Percentiles rank a stretch among this genome's conserved stretches.
These are phyloP conservation scores for Daboia siamensis DNA, from an alignment of 2,113 vertebrate species.

Conservation along the genomic window DNA sequence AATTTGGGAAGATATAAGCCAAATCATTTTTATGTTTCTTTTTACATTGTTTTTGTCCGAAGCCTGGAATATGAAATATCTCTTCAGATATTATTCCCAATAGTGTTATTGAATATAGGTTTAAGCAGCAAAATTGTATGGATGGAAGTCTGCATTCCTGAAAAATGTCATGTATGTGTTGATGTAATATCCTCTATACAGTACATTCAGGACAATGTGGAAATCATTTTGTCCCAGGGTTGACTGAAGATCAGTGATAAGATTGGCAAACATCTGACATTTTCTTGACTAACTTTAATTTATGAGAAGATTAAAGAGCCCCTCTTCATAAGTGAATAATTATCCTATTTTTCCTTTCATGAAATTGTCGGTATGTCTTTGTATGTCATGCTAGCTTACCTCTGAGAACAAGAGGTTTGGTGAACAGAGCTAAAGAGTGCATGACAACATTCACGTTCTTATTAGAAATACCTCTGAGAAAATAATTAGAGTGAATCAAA, in stretches of 20 bases:
- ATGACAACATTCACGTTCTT: neutral
- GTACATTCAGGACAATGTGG: neutral
- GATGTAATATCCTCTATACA: neutral
- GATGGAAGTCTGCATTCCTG: neutral
- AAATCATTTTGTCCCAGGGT: neutral
- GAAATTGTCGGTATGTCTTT: neutral
- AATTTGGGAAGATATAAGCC: neutral
- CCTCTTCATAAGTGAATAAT: neutral
- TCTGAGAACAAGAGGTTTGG: neutral
- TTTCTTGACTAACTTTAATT: neutral
- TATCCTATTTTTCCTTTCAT: neutral
- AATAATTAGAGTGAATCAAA: neutral
- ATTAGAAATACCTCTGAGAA: neutral
- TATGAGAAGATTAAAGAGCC: neutral
- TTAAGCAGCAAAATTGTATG: neutral
- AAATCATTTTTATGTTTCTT: neutral
- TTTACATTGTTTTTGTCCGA: neutral
- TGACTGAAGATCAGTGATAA: neutral
- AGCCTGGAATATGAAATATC: neutral
- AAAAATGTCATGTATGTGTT: neutral
- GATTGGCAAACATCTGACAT: neutral
- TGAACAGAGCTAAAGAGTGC: neutral
- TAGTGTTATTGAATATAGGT: neutral
- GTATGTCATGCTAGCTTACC: neutral
- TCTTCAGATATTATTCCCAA: neutral